A percentile compares a stretch with the other conserved stretches of the same genome.
phyloP scores from a whole-genome alignment of 2,113 vertebrate genomes.

The Megatriorchis doriae region DNA sequence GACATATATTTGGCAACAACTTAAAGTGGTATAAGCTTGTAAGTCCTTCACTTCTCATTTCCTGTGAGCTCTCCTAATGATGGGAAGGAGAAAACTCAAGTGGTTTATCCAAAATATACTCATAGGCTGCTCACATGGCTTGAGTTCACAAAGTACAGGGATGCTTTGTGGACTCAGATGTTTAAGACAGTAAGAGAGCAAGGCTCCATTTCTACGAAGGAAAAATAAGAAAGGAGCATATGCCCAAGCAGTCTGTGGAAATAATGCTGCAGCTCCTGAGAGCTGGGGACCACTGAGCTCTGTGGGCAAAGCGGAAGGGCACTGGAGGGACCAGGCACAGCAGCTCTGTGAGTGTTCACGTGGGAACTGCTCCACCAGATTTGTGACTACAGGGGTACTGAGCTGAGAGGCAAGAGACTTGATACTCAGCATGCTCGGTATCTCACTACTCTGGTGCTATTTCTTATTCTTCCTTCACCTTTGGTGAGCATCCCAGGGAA shows the following conservation, averaged over 20 bases:
- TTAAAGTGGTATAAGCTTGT: background rate
- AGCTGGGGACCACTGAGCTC: background rate
- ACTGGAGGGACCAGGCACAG: background rate
- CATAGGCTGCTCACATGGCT: background rate
- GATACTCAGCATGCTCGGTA: background rate
- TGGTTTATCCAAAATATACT: background rate
- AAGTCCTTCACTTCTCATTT: background rate
- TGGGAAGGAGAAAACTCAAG: background rate
- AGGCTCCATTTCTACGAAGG: background rate
- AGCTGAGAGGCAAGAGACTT: background rate
- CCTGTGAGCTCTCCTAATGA: background rate
- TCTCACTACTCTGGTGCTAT: background rate
- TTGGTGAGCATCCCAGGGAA: background rate
- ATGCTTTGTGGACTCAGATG: background rate
- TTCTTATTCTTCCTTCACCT: background rate
- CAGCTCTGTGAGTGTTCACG: background rate
- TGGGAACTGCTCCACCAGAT: background rate
- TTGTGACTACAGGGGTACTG: background rate
- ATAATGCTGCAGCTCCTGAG: background rate
- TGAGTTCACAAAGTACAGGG: background rate
- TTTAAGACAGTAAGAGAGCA: background rate
- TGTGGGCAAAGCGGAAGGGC: background rate
- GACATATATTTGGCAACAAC: background rate
- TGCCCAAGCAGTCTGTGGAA: background rate
- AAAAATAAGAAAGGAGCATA: background rate